Percentiles rank a stretch among this genome's conserved stretches.
These are phyloP conservation scores for Syngnathus scovelli DNA, from an alignment of 2,113 vertebrate species.

Conservation along the genomic window DNA sequence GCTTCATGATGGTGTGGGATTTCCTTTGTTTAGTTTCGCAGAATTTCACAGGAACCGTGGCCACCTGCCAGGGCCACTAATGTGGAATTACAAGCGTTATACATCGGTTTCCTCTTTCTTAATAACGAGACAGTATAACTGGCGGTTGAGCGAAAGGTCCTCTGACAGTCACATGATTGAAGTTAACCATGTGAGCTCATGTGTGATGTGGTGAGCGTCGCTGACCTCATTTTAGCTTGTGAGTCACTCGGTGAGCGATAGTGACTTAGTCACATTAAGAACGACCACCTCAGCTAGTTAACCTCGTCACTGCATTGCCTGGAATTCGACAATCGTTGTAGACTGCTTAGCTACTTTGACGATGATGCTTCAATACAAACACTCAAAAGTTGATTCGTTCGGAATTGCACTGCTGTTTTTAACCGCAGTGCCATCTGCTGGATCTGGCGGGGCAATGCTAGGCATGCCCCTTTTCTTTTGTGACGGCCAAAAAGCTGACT, in stretches of 20 bases:
- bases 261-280: neutral
- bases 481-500: neutral
- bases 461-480: neutral
- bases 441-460: no score
- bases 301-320: neutral
- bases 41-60: constrained; percentile 15
- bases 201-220: constrained; percentile 3
- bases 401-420: neutral
- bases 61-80: neutral
- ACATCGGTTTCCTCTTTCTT: constrained; percentile 51
- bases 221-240: neutral
- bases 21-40: neutral
- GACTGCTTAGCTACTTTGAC: no score
- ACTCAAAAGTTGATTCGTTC: no score
- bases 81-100: constrained; percentile 28
- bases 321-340: neutral
- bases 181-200: neutral
- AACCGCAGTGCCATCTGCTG: no score
- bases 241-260: constrained; percentile 12
- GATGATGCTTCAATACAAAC: neutral
- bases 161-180: neutral
- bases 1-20: neutral
- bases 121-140: neutral
- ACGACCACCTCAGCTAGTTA: neutral
- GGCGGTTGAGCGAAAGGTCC: neutral